Percentiles rank a stretch among this genome's conserved stretches.
Conservation (phyloP, 2,113 vertebrate species). For the Progne subis region DNA sequence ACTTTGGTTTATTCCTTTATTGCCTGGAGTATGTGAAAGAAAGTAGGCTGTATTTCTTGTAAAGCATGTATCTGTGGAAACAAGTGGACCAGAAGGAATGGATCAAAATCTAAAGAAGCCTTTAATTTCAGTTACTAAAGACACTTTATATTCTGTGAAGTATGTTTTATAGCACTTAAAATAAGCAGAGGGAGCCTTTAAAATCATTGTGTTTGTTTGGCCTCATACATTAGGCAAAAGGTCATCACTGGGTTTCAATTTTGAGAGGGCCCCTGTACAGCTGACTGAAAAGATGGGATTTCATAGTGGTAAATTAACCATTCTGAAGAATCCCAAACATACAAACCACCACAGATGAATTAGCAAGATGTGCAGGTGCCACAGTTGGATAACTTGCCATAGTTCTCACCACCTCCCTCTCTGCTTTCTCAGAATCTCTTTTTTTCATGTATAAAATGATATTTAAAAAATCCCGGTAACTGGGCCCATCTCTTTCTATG, state of each 20-base stretch:
- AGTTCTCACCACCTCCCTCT: not conserved
- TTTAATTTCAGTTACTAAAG: not conserved
- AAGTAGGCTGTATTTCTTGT: not conserved
- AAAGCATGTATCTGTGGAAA: not conserved
- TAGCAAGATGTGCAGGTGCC: not conserved
- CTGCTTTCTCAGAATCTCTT: not conserved
- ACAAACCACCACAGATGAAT: not conserved
- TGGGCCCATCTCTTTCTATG: not conserved
- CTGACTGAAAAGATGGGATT: not conserved
- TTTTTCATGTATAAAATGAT: not conserved
- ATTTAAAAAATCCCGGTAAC: not conserved
- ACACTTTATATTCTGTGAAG: not conserved
- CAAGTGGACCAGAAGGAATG: constrained; percentile 4
- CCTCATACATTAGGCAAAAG: not conserved
- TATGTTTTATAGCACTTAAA: constrained; percentile 1
- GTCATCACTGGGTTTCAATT: not conserved
- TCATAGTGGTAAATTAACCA: not conserved
- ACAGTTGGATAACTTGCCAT: not conserved
- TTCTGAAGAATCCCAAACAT: not conserved
- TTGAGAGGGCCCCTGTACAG: not conserved
- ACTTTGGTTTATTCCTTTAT: constrained; percentile 41
- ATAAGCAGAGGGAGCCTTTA: constrained; percentile 4
- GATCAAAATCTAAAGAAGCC: not conserved
- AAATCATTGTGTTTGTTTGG: not conserved
- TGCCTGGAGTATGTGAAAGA: not conserved